phyloP scores from a whole-genome alignment of 2,797 vertebrate species.

The Gymnothorax reevesii region DNA sequence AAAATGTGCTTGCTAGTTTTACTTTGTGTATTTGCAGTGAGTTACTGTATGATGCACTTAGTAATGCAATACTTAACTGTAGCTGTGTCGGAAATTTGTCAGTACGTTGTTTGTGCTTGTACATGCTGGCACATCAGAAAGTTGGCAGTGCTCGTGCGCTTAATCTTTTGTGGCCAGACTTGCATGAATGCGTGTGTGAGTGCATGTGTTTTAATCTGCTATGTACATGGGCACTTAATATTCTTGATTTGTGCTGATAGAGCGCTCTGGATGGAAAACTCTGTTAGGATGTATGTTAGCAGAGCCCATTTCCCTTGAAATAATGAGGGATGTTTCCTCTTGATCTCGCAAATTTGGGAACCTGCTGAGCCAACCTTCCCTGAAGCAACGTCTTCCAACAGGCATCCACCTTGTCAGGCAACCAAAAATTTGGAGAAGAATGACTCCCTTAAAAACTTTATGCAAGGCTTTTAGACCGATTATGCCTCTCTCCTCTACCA shows the following conservation, averaged over 20 bases:
- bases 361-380: neutral
- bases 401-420: neutral
- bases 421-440: neutral
- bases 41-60: too few relatives aligned
- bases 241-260: neutral
- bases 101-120: neutral
- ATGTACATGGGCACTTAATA: neutral
- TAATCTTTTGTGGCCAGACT: neutral
- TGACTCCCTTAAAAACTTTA: neutral
- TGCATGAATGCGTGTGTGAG: neutral
- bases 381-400: neutral
- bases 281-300: neutral
- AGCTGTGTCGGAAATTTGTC: neutral
- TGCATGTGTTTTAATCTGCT: neutral
- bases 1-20: too few relatives aligned
- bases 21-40: too few relatives aligned
- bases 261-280: neutral
- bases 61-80: neutral
- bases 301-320: neutral
- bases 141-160: too few relatives aligned
- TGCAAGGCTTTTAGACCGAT: neutral
- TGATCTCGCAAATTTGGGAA: neutral
- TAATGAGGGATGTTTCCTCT: neutral
- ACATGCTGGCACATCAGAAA: neutral
- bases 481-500: neutral